Evolutionary conservation across 2,113 vertebrate species (phyloP), one percentile per base, ranked within the genome.

Genomic region (Paradoxurus hermaphroditus): DNA sequence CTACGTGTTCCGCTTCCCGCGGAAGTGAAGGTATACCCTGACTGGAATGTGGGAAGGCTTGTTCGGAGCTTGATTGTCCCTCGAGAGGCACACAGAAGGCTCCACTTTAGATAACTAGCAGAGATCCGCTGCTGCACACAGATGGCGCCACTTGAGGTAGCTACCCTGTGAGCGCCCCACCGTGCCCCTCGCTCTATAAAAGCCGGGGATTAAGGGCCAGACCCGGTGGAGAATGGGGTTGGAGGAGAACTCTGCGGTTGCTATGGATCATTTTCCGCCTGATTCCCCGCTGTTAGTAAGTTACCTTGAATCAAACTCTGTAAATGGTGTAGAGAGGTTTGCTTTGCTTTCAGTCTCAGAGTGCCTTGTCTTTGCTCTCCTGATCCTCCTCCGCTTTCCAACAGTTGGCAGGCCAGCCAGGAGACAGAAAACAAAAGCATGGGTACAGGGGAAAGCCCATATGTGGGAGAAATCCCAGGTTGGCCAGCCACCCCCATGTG

Each of bases 221-320:
- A 4, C 41, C 0, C 0, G 7, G 27, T 8, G 27, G 14, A 29
- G 27, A 10, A 9, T 9, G 9, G 21, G 21, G 7, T 14, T 4
- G 1, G 13, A 8, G 4, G 1, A 2, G 29, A 9, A 12, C 23
- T 41, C 6, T 75, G 72, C 4, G 1, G 15, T 4, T 75, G 14
- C 4, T 16, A 4, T 31, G 41, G 4, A 29, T 44, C 27, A 8
- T 29, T 4, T 14, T 31, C 39, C 16, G 41, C 0, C 25, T 27
- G 41, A 29, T 31, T 46, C 27, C 25, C 41, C 41, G 31, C 72
- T 29, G 25, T 31, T 27, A 4, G 73, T 75, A 46, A 75, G 73
- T 75, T 46, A 31, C 41, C 41, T 27, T 16, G 72, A 75, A 16
- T 75, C 16, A 18, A 46, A 31, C 41, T 9, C 12, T 73, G 23